phyloP scores from a whole-genome alignment of 1,140 invertebrate genomes.

The Sitophilus oryzae region DNA sequence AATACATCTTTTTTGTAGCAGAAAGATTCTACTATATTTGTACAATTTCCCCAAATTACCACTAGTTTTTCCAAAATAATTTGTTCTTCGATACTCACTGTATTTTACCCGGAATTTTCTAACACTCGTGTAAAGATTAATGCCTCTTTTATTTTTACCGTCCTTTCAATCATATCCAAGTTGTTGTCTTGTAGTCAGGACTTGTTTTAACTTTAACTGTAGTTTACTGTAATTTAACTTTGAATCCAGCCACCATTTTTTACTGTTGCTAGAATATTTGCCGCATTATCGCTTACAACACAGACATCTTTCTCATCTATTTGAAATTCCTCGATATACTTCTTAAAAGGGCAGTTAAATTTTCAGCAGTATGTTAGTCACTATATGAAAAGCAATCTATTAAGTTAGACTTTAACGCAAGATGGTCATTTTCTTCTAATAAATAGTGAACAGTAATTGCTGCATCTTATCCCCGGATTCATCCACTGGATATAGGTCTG shows the following conservation, averaged over 20 bases:
- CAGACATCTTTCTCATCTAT: slow-evolving; percentile 3
- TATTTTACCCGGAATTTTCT: slow-evolving; percentile 2
- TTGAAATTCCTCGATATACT: slow-evolving; percentile 2
- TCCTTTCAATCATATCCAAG: slow-evolving; percentile 2
- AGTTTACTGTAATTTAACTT: background rate
- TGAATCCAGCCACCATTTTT: background rate
- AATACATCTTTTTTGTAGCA: too few species aligned
- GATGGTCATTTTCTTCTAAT: slow-evolving; percentile 1
- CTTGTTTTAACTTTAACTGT: too few species aligned
- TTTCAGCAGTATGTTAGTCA: slow-evolving; percentile 7
- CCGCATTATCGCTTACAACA: slow-evolving; percentile 9
- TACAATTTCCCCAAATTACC: too few species aligned
- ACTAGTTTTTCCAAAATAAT: slow-evolving; percentile 4
- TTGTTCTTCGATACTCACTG: background rate
- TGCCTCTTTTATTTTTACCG: slow-evolving; percentile 1
- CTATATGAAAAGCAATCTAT: slow-evolving; percentile 3
- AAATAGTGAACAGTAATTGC: slow-evolving; percentile 10
- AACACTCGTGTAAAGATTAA: background rate
- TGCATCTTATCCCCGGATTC: too few species aligned
- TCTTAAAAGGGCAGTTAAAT: background rate
- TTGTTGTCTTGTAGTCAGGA: background rate
- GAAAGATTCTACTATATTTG: too few species aligned
- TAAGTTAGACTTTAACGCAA: background rate
- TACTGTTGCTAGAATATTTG: slow-evolving; percentile 9
- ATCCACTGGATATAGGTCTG: too few species aligned